Evolutionary conservation across 1,140 invertebrate genomes (phyloP), one percentile per base, ranked within the genome.

Genomic region (Trissolcus basalis): DNA sequence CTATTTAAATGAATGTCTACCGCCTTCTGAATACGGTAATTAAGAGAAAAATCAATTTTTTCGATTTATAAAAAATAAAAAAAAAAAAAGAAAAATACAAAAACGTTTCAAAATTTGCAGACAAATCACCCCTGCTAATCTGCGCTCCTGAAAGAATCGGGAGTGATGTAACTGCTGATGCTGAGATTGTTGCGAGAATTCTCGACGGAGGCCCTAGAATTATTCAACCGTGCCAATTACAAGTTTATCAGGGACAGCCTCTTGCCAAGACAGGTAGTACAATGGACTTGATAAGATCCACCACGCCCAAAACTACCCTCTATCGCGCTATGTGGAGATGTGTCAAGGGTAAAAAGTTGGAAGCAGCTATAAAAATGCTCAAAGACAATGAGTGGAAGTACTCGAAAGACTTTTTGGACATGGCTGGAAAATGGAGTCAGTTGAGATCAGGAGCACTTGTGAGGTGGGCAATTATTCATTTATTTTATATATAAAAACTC

Each of bases 1-100:
- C 79, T 91, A 89, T 79, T 83, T 95, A 6, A 89, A 91, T 36
- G 93, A 95, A 83, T 95, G 94, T 79, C 90, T 96, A 81, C 94
- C 93, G 41, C 92, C 95, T 11, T 96, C 95, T 1, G 94, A 96
- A 90, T 95, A 95, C 89, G 95, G 94, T 95, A 90, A 81, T 81
- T 69, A 39, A 47, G 55, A 67, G 4, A 15, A 49, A 49, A 13
- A 61, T 49, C 39, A 14, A 19, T 13, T 5, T 11, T 35, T 9
- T 10, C 15, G 10, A 48, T 64, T 9, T 61, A 63, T 77, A 61
- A 50, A 27, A 27, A 27, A 48, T 33, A 11, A 39, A 39, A 3
- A 4, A 4, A 39, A 11, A 39, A 3, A 39, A 1, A 39, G 9
- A 39, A 39, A 39, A 39, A 39, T 39, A 39, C 9, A 4, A 11